These are phyloP conservation scores for Fragum fragum DNA, from an alignment of 2,888 invertebrate genomes.

Conservation along the genomic window DNA sequence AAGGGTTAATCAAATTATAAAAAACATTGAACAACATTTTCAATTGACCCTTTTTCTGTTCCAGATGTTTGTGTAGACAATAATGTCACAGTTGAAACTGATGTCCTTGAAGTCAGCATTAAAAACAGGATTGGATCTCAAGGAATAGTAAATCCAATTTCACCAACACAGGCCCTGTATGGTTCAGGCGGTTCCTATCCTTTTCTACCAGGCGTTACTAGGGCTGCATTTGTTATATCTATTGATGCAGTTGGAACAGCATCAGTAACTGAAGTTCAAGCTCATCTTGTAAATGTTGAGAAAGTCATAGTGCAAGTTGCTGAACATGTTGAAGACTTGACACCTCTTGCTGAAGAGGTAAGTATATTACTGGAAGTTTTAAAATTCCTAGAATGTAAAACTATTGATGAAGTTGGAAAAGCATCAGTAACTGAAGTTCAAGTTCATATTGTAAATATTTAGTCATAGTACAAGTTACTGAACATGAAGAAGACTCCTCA, in stretches of 20 bases:
- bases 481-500: slow-evolving; percentile 8
- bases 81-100: slow-evolving; percentile 20
- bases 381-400: too few relatives aligned
- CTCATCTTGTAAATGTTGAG: slow-evolving; percentile 11
- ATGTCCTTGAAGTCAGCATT: slow-evolving; percentile 24
- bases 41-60: too few relatives aligned
- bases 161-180: slow-evolving; percentile 25
- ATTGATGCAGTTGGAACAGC: slow-evolving; percentile 15
- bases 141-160: background rate
- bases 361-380: background rate
- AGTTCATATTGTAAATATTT: slow-evolving; percentile 4
- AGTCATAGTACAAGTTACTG: slow-evolving; percentile 20
- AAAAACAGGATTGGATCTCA: slow-evolving; percentile 16
- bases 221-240: slow-evolving; percentile 18
- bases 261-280: slow-evolving; percentile 16
- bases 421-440: slow-evolving; percentile 21
- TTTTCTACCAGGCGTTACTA: slow-evolving; percentile 7
- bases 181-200: slow-evolving; percentile 22
- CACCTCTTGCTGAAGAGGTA: slow-evolving; percentile 14
- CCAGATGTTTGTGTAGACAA: slow-evolving; percentile 19
- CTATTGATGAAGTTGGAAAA: background rate
- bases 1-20: too few relatives aligned
- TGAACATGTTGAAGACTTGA: slow-evolving; percentile 1
- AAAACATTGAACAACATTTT: too few relatives aligned
- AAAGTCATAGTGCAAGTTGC: slow-evolving; percentile 23